Base-by-base conservation (phyloP, 2,888 invertebrate species). In the Liodrosophila aerea region DNA sequence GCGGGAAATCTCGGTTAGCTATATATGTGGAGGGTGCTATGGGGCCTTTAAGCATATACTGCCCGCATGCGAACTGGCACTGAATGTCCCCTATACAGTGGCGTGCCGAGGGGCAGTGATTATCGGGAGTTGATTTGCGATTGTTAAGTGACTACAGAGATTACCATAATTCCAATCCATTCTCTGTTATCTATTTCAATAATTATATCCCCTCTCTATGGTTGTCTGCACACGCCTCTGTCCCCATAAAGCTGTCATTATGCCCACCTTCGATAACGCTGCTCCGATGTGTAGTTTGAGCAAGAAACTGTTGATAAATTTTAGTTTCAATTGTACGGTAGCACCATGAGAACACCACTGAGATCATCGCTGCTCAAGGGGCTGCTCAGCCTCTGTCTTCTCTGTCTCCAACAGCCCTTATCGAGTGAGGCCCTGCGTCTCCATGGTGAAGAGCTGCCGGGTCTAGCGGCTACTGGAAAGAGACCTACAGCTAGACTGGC, bases 241-340 rank as follows among this genome's bases (percentile, higher is more conserved):
- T n/a, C 47, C 45, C 73, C 71, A 75, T 22, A 76, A 63, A 18
- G 30, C 11, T 8, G n/a, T 4, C 13, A 15, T 34, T 46, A 13
- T 9, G 3, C 9, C 4, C 12, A 5, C 9, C 27, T 9, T 9
- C 53, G 78, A 78, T 81, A 81, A 81, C 62, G 45, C 31, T 1
- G 8, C 16, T 8, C 66, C 67, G 76, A 76, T 53, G 74, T 76
- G 60, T 85, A 71, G 64, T 76, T 64, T 31, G 52, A 12, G 29
- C 18, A 13, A 11, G n/a, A n/a, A 47, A 30, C 44, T 31, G 13
- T 27, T 7, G 22, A 31, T 49, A 30, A 15, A n/a, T 41, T 65
- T 85, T 46, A 83, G 82, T 85, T 72, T 64, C 57, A 57, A 27
- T 74, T 70, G 46, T 37, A 50, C 37, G 22, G 45, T 53, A 51